These are phyloP conservation scores for Drosophila neotestacea DNA, from an alignment of 2,888 invertebrate species.

Conservation along the genomic window DNA sequence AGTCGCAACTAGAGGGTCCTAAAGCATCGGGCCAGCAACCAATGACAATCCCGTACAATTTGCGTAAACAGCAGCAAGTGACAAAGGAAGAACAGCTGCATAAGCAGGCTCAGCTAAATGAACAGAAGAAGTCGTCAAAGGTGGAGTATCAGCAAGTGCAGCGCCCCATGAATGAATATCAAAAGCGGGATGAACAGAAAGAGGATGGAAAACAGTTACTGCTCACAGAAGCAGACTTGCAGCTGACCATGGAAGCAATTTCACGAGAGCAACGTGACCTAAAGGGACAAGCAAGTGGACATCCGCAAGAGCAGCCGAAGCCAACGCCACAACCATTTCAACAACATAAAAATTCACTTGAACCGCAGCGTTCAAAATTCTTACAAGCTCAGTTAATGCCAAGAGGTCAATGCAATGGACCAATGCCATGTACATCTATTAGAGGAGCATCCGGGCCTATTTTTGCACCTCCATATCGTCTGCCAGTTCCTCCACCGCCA, in stretches of 20 bases:
- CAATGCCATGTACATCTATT: no score
- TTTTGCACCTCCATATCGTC: slow-evolving; percentile 45
- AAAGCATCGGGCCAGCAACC: no score
- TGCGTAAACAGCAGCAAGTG: no score
- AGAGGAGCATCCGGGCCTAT: neutral
- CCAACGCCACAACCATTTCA: neutral
- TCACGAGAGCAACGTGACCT: no score
- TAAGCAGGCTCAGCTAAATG: no score
- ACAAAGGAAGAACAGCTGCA: neutral
- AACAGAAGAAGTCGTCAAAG: no score
- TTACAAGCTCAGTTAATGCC: neutral
- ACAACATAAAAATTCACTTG: neutral
- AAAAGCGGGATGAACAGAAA: no score
- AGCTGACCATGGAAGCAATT: neutral
- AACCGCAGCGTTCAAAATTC: neutral
- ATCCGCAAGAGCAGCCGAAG: neutral
- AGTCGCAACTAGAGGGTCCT: no score
- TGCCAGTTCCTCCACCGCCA: neutral
- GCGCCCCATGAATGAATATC: no score
- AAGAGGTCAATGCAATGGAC: neutral
- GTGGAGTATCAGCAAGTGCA: no score
- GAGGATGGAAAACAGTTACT: neutral
- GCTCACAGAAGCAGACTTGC: neutral
- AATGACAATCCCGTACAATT: no score
- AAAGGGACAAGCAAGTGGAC: no score